Percentiles rank a stretch among this genome's conserved stretches.
phyloP scores from a whole-genome alignment of 2,113 vertebrate genomes.

The Pygoscelis antarcticus region DNA sequence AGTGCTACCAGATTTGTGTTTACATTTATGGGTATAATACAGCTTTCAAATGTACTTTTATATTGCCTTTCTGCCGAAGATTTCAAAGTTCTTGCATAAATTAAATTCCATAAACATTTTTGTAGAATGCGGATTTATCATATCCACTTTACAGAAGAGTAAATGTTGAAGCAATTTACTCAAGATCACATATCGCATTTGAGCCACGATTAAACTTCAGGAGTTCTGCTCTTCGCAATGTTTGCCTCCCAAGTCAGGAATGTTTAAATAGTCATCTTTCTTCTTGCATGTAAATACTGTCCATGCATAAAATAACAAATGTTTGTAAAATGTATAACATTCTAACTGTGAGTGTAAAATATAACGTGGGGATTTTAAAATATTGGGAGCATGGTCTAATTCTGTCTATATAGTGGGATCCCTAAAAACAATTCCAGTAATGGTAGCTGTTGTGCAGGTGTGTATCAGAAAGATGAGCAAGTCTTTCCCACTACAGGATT shows the following conservation, averaged over 20 bases:
- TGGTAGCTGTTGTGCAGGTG: not conserved
- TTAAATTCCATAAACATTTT: not conserved
- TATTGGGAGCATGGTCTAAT: not conserved
- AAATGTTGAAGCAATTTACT: not conserved
- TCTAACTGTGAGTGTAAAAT: not conserved
- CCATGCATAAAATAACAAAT: not conserved
- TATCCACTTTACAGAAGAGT: not conserved
- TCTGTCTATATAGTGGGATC: not conserved
- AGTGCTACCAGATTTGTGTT: not conserved
- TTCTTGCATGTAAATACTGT: not conserved
- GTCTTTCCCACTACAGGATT: not conserved
- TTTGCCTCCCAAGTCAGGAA: not conserved
- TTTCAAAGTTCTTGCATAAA: not conserved
- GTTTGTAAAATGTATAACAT: not conserved
- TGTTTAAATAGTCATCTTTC: not conserved
- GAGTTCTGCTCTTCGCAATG: not conserved
- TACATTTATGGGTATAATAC: not conserved
- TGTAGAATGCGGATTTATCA: not conserved
- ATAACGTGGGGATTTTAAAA: not conserved
- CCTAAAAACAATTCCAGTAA: not conserved
- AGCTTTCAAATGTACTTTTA: not conserved
- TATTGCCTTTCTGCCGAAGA: not conserved
- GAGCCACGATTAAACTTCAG: not conserved
- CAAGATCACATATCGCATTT: not conserved
- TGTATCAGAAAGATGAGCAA: not conserved